phyloP scores from a whole-genome alignment of 2,113 vertebrate genomes.

The Serinus canaria region DNA sequence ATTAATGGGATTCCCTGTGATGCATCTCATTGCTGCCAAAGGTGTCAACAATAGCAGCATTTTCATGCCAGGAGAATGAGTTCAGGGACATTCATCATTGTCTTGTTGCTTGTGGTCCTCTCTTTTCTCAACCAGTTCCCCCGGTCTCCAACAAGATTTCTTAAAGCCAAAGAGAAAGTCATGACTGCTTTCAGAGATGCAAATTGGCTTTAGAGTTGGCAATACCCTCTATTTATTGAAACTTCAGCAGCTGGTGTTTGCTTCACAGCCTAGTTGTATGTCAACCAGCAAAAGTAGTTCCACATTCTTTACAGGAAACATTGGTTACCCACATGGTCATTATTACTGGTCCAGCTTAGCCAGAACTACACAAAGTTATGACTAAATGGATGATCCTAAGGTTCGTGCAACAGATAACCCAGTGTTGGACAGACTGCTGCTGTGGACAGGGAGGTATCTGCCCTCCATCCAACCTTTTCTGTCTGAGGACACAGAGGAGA shows the following conservation, averaged over 20 bases:
- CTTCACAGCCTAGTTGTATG: not conserved
- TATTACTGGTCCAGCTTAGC: not conserved
- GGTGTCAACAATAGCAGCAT: not conserved
- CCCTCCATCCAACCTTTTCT: not conserved
- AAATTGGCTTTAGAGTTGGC: not conserved
- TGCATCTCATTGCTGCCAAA: not conserved
- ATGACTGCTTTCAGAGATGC: not conserved
- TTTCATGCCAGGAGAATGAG: not conserved
- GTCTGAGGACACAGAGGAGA: rapidly evolving
- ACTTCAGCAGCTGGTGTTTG: not conserved
- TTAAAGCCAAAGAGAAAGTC: not conserved
- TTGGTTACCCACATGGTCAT: not conserved
- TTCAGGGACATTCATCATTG: not conserved
- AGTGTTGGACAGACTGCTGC: rapidly evolving
- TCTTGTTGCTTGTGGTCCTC: not conserved
- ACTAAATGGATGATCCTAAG: rapidly evolving
- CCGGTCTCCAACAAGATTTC: not conserved
- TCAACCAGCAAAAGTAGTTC: not conserved
- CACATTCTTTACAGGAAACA: not conserved
- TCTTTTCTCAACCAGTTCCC: not conserved
- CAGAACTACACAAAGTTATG: not conserved
- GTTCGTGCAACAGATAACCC: rapidly evolving
- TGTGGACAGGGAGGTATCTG: rapidly evolving
- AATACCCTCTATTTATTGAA: not conserved
- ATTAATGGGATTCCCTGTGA: not conserved